Evolutionary conservation across 1,140 invertebrate species (phyloP), one percentile per base, ranked within the genome.

Genomic region (Temnothorax longispinosus): DNA sequence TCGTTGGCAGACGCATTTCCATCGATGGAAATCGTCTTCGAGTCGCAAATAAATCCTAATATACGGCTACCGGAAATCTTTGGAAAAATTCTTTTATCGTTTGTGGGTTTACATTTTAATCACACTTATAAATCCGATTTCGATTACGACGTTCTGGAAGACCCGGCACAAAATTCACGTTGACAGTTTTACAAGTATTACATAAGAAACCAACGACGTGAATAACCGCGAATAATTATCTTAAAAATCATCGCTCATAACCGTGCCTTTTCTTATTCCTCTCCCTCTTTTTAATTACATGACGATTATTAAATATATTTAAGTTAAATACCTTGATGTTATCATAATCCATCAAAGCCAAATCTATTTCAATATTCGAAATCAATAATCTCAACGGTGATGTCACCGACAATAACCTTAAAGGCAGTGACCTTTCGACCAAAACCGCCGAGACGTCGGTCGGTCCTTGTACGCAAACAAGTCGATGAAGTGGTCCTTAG

Each of bases 401-500:
- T 13, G n/a, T 71, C 35, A 41, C 13, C 8, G 15, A 4, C 6
- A 32, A 11, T 56, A 1, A 11, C 6, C 35, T 71, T 8, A 6
- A 75, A 58, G 21, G 54, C 65, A 47, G 11, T 64, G 11, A 50
- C 18, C 58, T 62, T 35, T 81, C n/a, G 21, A 5, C 0, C 10
- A 27, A 56, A 56, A 81, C 1, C 8, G 10, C 21, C 21, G 35
- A 71, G 50, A 44, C 15, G 15, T 71, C 52, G 4, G 32, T 71
- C n/a, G 10, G 7, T 3, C 8, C 32, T 81, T 10, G 10, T 35
- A 15, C 8, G 44, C 47, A 41, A 56, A 64, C 27, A 47, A 72
- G 38, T 81, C 67, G 80, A 82, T 74, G 52, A 74, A 74, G 67
- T 60, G 41, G 41, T 47, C 18, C 54, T 74, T 74, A 38, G 54